These are phyloP conservation scores for Antheraea pernyi DNA, from an alignment of 1,140 invertebrate species.

Conservation along the genomic window DNA sequence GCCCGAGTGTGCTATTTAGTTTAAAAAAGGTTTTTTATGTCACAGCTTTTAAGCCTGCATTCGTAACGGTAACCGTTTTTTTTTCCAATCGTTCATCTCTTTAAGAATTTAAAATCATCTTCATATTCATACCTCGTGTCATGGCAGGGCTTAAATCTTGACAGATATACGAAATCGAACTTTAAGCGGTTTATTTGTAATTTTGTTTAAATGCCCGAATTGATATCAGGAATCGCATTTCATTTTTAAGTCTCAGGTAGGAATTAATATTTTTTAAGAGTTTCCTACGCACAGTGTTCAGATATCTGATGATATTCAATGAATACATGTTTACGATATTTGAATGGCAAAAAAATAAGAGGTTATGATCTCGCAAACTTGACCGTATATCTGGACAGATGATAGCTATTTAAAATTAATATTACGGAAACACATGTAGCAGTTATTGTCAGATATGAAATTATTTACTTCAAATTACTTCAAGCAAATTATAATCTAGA, in stretches of 20 bases:
- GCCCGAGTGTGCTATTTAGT: conserved; percentile 68
- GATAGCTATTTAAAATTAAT: too few species aligned
- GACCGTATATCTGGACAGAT: too few species aligned
- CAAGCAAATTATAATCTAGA: too few species aligned
- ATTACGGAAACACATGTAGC: too few species aligned
- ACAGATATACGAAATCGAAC: conserved; percentile 40
- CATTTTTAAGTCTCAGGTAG: not conserved
- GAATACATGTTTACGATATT: too few species aligned
- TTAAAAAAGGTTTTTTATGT: conserved; percentile 64
- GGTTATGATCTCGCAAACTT: too few species aligned
- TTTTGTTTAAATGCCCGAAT: not conserved
- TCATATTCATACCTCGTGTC: conserved; percentile 25
- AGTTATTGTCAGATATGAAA: too few species aligned
- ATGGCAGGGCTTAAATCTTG: conserved; percentile 51
- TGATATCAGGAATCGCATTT: not conserved
- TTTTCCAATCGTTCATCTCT: conserved; percentile 54
- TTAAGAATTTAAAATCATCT: conserved; percentile 61
- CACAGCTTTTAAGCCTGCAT: conserved; percentile 61
- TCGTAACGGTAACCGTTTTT: conserved; percentile 73
- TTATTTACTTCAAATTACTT: too few species aligned
- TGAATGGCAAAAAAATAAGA: too few species aligned
- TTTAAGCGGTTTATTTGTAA: conserved; percentile 27
- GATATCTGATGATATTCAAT: too few species aligned
- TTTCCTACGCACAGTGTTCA: too few species aligned
- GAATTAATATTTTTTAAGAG: not conserved